A percentile compares a stretch with the other conserved stretches of the same genome.
Evolutionary conservation across 2,113 vertebrate genomes (phyloP).

Genomic region (Pterocles orientalis): DNA sequence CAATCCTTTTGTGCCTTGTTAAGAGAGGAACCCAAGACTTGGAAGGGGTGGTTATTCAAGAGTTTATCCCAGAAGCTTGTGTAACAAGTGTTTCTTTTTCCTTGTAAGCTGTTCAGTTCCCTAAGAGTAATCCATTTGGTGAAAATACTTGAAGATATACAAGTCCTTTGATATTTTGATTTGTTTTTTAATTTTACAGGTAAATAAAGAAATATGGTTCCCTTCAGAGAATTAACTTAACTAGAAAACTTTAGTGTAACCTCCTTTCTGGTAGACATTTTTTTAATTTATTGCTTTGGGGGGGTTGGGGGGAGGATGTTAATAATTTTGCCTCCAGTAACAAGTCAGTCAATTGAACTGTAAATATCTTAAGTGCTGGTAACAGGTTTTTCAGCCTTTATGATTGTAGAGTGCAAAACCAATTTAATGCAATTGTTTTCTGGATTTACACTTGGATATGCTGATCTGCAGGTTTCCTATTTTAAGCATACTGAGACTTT

Average conservation of each 20-base stretch:
- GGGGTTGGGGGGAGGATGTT: background rate
- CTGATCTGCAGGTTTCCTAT: background rate
- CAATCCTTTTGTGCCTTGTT: constrained; percentile 80
- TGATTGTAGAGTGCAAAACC: constrained; percentile 4
- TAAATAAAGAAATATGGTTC: background rate
- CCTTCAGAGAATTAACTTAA: constrained; percentile 17
- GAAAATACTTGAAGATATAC: constrained; percentile 73
- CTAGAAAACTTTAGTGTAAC: constrained; percentile 23
- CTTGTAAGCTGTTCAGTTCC: constrained; percentile 54
- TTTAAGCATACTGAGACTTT: constrained; percentile 6
- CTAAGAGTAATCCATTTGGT: constrained; percentile 46
- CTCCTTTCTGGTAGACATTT: constrained; percentile 46
- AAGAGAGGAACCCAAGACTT: constrained; percentile 56
- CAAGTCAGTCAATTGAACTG: background rate
- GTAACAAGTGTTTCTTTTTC: constrained; percentile 13
- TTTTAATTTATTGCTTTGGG: constrained; percentile 73
- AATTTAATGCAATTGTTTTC: background rate
- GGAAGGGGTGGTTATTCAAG: constrained; percentile 23
- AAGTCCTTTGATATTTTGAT: constrained; percentile 43
- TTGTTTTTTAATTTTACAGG: constrained; percentile 3
- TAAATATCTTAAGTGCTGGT: background rate
- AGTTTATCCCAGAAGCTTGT: constrained; percentile 17
- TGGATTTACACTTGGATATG: background rate
- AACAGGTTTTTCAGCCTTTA: constrained; percentile 14
- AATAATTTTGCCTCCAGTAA: constrained; percentile 10